phyloP scores from a whole-genome alignment of 1,140 invertebrate genomes.

The Nymphalis io region DNA sequence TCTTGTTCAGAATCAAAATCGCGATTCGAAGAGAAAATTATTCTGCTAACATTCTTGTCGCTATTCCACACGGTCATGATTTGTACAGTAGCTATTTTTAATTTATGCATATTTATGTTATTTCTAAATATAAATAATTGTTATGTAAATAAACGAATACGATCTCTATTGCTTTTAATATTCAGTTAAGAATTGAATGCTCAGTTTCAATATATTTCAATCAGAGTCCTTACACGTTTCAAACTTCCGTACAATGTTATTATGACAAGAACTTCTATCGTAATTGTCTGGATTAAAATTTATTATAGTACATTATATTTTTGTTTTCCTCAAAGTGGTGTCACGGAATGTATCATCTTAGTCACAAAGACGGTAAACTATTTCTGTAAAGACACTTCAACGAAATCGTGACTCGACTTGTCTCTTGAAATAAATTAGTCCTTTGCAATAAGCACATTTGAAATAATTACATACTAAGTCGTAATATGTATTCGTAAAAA shows the following conservation, averaged over 20 bases:
- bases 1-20: no score
- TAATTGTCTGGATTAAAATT: neutral
- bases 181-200: no score
- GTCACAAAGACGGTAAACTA: slow-evolving; percentile 33
- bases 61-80: no score
- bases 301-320: neutral
- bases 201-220: no score
- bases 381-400: slow-evolving; percentile 31
- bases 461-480: slow-evolving; percentile 13
- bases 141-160: no score
- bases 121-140: no score
- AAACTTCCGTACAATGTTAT: neutral
- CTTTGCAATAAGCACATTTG: slow-evolving; percentile 17
- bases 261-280: neutral
- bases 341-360: slow-evolving; percentile 28
- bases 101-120: no score
- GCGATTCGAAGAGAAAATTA: no score
- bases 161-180: no score
- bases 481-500: neutral
- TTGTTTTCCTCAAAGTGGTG: neutral
- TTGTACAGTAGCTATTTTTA: no score
- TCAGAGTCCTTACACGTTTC: no score
- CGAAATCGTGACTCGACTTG: slow-evolving; percentile 29
- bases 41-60: no score
- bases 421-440: slow-evolving; percentile 20